phyloP scores from a whole-genome alignment of 2,888 invertebrate genomes.

The Oxytorus armatus region DNA sequence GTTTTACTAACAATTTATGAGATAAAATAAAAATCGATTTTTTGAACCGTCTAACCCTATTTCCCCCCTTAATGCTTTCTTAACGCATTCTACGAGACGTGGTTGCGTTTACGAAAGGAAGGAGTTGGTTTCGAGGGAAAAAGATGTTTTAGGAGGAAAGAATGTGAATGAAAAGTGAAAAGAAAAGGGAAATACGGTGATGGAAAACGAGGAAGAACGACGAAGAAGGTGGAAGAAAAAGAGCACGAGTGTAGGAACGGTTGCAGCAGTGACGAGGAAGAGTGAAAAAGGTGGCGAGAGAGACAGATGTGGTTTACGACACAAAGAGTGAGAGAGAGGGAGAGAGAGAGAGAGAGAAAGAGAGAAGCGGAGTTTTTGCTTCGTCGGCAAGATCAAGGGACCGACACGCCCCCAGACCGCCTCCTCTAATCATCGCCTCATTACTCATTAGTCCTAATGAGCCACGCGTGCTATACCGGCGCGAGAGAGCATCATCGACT shows the following conservation, averaged over 20 bases:
- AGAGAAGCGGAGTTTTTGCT: conserved; percentile 76
- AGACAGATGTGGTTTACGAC: conserved; percentile 23
- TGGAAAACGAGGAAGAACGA: background rate
- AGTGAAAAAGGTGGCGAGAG: conserved; percentile 52
- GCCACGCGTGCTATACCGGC: conserved; percentile 80
- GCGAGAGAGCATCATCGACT: conserved; percentile 52
- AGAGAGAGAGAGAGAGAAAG: conserved; percentile 60
- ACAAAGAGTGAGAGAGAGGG: conserved; percentile 41
- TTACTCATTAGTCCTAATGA: conserved; percentile 84
- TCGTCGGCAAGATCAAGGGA: conserved; percentile 82
- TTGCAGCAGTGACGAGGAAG: conserved; percentile 20
- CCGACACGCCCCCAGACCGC: conserved; percentile 83
- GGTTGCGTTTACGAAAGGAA: too few relatives aligned
- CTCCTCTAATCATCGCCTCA: conserved; percentile 84
- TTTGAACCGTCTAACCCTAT: too few relatives aligned
- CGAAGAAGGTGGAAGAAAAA: conserved; percentile 39
- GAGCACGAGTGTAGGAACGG: conserved; percentile 33
- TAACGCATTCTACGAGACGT: too few relatives aligned
- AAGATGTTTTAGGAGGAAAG: too few relatives aligned
- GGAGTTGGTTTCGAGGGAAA: too few relatives aligned
- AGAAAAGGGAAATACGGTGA: conserved; percentile 1
- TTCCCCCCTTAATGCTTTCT: too few relatives aligned
- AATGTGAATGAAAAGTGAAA: too few relatives aligned
- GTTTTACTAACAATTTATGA: too few relatives aligned
- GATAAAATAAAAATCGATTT: too few relatives aligned